phyloP scores from a whole-genome alignment of 2,888 invertebrate species.

The Uropetala carovei region DNA sequence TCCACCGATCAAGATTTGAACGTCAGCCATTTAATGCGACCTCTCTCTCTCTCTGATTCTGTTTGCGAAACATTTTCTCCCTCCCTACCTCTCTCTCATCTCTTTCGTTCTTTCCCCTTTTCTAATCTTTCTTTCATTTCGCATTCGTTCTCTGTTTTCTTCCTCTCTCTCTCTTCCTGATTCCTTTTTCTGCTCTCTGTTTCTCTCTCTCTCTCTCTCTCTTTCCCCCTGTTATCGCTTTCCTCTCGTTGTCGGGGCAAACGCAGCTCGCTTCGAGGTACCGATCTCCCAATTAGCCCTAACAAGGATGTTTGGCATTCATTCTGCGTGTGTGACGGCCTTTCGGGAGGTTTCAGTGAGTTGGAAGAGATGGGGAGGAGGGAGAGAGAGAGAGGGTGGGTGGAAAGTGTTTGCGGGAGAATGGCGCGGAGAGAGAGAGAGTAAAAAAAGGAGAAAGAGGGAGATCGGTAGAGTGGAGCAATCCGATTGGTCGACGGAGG shows the following conservation, averaged over 20 bases:
- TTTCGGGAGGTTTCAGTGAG: background rate
- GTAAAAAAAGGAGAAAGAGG: too few relatives aligned
- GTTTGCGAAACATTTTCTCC: background rate
- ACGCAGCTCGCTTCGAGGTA: background rate
- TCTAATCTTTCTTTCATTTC: too few relatives aligned
- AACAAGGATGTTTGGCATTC: conserved; percentile 10
- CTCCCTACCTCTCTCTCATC: background rate
- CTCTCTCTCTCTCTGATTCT: background rate
- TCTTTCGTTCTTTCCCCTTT: too few relatives aligned
- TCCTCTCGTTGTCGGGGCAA: background rate
- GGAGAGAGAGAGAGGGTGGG: background rate
- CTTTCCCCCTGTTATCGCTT: background rate
- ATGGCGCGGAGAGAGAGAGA: background rate
- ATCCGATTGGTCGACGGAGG: background rate
- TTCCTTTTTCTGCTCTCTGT: too few relatives aligned
- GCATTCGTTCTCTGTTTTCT: too few relatives aligned
- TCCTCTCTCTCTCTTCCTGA: background rate
- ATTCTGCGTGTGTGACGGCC: background rate
- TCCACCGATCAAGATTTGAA: background rate
- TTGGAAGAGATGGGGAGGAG: background rate
- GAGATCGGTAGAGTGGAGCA: background rate
- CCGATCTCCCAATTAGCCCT: conserved; percentile 11
- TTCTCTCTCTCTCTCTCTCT: background rate
- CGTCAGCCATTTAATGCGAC: background rate
- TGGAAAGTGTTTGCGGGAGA: background rate